A percentile compares a stretch with the other conserved stretches of the same genome.
phyloP scores from a whole-genome alignment of 2,113 vertebrate genomes.

The Poeciliopsis prolifica region DNA sequence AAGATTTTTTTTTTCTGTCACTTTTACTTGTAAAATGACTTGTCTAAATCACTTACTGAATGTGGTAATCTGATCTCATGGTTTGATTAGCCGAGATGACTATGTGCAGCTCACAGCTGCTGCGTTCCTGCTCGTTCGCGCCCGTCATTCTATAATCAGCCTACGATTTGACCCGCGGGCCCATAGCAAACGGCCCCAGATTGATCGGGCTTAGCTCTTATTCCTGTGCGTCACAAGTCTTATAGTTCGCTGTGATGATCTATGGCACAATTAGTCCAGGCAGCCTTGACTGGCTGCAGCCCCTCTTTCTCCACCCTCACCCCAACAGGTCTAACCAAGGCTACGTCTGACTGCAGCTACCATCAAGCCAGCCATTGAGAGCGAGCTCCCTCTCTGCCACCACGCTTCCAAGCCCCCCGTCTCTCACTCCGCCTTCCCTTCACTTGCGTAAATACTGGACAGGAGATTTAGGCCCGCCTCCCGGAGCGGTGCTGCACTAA shows the following conservation, averaged over 20 bases:
- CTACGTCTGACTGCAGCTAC: conserved; percentile 50
- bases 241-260: conserved; percentile 57
- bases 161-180: conserved; percentile 47
- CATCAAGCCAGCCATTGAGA: conserved; percentile 50
- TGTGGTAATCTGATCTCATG: neutral
- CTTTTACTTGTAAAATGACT: neutral
- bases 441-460: conserved; percentile 71
- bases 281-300: conserved; percentile 54
- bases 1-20: too few species aligned
- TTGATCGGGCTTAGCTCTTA: conserved; percentile 52
- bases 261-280: conserved; percentile 62
- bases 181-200: conserved; percentile 39
- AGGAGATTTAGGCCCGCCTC: conserved; percentile 66
- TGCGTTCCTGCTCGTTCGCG: conserved; percentile 37
- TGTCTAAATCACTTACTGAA: neutral
- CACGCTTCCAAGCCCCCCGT: conserved; percentile 59
- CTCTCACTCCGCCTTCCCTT: conserved; percentile 41
- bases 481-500: conserved; percentile 69
- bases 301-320: conserved; percentile 38
- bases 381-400: conserved; percentile 54
- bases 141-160: conserved; percentile 41
- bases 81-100: neutral
- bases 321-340: conserved; percentile 39
- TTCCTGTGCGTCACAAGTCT: conserved; percentile 51
- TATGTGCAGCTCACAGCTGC: conserved; percentile 8